Evolutionary conservation across 2,113 vertebrate species (phyloP).

Genomic region (Phalacrocorax aristotelis): DNA sequence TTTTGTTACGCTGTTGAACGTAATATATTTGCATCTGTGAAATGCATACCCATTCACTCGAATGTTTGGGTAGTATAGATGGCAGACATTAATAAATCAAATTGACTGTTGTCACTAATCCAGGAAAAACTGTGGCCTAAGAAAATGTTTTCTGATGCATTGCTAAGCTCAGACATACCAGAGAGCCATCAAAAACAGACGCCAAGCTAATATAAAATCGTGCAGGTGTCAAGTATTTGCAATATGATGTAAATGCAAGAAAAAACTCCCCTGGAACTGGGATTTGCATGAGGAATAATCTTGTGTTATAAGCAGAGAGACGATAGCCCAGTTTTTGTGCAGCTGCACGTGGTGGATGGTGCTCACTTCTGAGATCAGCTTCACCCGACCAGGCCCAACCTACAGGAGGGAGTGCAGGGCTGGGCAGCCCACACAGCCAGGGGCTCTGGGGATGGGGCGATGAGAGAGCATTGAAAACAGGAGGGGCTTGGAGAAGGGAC

Average conservation of each 20-base stretch:
- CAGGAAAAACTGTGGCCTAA: neutral
- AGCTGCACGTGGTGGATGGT: fast-evolving
- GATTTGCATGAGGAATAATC: neutral
- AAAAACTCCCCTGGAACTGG: neutral
- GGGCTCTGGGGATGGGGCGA: neutral
- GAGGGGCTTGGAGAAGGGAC: neutral
- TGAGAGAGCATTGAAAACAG: neutral
- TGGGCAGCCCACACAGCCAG: neutral
- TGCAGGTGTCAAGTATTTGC: neutral
- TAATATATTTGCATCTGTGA: neutral
- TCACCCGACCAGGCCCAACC: neutral
- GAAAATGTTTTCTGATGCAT: neutral
- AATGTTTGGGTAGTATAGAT: neutral
- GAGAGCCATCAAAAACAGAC: neutral
- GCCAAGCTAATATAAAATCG: neutral
- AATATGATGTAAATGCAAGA: neutral
- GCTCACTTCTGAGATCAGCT: neutral
- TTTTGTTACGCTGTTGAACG: neutral
- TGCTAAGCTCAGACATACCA: neutral
- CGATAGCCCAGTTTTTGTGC: fast-evolving
- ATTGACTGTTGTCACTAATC: neutral
- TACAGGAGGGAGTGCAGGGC: fast-evolving
- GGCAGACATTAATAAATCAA: neutral
- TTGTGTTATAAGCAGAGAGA: neutral
- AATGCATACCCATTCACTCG: neutral